Conservation (phyloP, 2,888 invertebrate genomes). For the Andrena haemorrhoa region DNA sequence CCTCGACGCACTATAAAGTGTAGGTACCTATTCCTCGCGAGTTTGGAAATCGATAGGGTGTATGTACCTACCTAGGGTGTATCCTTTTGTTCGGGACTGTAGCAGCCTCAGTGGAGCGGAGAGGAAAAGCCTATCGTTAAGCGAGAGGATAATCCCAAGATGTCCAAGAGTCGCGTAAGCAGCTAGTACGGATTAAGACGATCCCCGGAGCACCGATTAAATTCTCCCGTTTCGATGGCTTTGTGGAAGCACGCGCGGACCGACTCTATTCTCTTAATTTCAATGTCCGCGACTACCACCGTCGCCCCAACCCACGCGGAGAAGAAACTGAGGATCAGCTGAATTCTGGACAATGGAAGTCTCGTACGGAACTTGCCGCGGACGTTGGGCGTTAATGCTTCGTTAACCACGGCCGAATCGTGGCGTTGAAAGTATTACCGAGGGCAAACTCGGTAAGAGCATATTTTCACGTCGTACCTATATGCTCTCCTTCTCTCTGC, state of each 20-base stretch:
- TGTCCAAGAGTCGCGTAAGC: slow-evolving; percentile 14
- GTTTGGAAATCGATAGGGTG: too few relatives aligned
- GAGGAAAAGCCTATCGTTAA: not conserved
- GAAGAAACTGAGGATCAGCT: not conserved
- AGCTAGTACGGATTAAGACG: slow-evolving; percentile 12
- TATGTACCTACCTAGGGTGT: too few relatives aligned
- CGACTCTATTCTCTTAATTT: slow-evolving; percentile 29
- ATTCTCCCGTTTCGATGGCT: slow-evolving; percentile 10
- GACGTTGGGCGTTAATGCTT: slow-evolving; percentile 12
- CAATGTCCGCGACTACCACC: not conserved
- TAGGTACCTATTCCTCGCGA: too few relatives aligned
- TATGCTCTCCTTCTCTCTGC: too few relatives aligned
- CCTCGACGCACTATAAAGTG: too few relatives aligned
- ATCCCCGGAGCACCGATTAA: slow-evolving; percentile 23
- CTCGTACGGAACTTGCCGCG: not conserved
- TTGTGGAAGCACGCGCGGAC: not conserved
- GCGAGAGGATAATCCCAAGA: slow-evolving; percentile 14
- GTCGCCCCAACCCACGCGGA: not conserved
- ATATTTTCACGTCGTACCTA: too few relatives aligned
- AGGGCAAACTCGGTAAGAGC: too few relatives aligned
- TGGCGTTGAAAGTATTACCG: too few relatives aligned
- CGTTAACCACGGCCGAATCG: slow-evolving; percentile 9
- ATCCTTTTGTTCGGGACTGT: not conserved
- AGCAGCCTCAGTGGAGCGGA: not conserved
- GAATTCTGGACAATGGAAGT: not conserved